Percentiles rank a stretch among this genome's conserved stretches.
These are phyloP conservation scores for Nymphalis polychloros DNA, from an alignment of 2,888 invertebrate species.

Conservation along the genomic window DNA sequence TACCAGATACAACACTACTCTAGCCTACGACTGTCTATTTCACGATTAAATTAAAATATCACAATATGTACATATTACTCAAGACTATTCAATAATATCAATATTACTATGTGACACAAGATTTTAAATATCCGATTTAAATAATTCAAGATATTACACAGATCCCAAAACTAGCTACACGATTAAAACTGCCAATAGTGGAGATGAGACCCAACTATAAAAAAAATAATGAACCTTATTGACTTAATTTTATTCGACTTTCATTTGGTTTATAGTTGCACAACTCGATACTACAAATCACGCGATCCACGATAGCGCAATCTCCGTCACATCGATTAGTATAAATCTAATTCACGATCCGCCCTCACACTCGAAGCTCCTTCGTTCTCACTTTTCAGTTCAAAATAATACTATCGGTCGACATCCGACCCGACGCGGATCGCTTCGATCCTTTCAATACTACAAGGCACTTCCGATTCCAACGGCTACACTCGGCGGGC, in stretches of 20 bases:
- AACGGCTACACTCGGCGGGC: slow-evolving; percentile 34
- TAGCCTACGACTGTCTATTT: slow-evolving; percentile 69
- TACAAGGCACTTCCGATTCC: slow-evolving; percentile 57
- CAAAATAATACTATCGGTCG: slow-evolving; percentile 64
- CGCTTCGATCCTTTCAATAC: slow-evolving; percentile 46
- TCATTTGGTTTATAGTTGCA: slow-evolving; percentile 32
- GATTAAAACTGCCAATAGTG: slow-evolving; percentile 41
- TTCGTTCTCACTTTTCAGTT: slow-evolving; percentile 43
- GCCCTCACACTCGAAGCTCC: slow-evolving; percentile 46
- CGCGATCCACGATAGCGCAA: slow-evolving; percentile 7
- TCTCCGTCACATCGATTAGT: slow-evolving; percentile 21
- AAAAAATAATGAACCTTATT: slow-evolving; percentile 11
- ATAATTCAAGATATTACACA: slow-evolving; percentile 48
- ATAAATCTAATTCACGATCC: slow-evolving; percentile 40
- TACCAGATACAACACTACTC: slow-evolving; percentile 58
- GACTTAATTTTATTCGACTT: slow-evolving; percentile 30
- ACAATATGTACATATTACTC: slow-evolving; percentile 79
- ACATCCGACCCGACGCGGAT: slow-evolving; percentile 42
- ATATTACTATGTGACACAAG: slow-evolving; percentile 41
- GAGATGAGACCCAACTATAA: slow-evolving; percentile 35
- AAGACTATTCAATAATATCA: slow-evolving; percentile 72
- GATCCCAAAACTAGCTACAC: slow-evolving; percentile 50
- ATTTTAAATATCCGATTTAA: slow-evolving; percentile 35
- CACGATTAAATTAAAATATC: slow-evolving; percentile 80
- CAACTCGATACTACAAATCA: slow-evolving; percentile 20